Base-by-base conservation (phyloP, 1,140 invertebrate genomes). In the Druon quercuslanigerum region DNA sequence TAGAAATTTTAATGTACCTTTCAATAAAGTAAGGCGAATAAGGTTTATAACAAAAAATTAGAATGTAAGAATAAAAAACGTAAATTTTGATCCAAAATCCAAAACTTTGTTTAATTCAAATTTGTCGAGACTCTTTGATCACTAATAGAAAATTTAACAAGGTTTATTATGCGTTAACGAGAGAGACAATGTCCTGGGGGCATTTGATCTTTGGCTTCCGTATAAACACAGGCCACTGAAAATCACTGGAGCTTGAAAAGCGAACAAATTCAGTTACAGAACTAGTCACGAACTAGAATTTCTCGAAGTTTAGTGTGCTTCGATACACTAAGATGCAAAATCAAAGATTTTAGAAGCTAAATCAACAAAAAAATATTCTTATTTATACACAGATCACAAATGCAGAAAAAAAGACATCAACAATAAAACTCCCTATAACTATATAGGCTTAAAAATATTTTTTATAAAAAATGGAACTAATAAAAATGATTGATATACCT, bases 201-300 rank as follows among this genome's bases (percentile, higher is more conserved):
- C 87, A 79, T 83, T 77, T 78, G 74, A 76, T 82, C 78, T 79
- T 81, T 77, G 75, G 75, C 83, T 85, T 86, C 82, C 85, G 79
- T 77, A 85, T 80, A 84, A 79, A 80, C 71, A 80, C 78, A 79
- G 81, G 79, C 83, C 84, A 85, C 82, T 77, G 81, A 77, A 83
- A 87, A 87, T 85, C 83, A 87, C 84, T 83, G 88, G 88, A 88
- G 87, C 87, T 88, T 88, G 86, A 89, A 88, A 88, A 89, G 82
- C 88, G 87, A 89, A 90, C 85, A 90, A 90, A 90, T 87, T 90
- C 84, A 86, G 87, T 90, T 89, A 90, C 82, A 85, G 85, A 87
- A 85, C 84, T 86, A 76, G 77, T 73, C 71, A 74, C 78, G 77
- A 78, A 78, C 79, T 66, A 16, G 33, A 66, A 46, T 46, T 46